Percentiles rank a stretch among this genome's conserved stretches.
phyloP scores from a whole-genome alignment of 2,888 invertebrate genomes.

The Trimorus sp. region DNA sequence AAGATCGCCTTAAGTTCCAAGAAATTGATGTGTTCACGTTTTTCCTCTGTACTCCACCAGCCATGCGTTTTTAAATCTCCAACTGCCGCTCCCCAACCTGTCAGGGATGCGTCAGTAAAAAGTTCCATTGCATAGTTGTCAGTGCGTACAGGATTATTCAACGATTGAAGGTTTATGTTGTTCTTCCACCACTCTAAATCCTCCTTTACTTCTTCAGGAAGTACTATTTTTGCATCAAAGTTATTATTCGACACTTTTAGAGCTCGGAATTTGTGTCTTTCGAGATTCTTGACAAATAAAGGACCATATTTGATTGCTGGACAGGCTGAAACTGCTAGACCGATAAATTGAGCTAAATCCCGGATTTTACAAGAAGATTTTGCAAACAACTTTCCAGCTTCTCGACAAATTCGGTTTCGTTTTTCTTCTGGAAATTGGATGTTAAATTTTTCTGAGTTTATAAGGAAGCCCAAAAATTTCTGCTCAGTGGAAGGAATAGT shows the following conservation, averaged over 20 bases:
- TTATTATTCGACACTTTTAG: not conserved
- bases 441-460: not conserved
- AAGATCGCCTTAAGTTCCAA: constrained; percentile 34
- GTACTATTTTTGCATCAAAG: not conserved
- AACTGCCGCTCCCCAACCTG: constrained; percentile 59
- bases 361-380: not conserved
- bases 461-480: constrained; percentile 15
- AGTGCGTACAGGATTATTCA: not conserved
- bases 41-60: constrained; percentile 27
- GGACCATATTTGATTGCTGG: constrained; percentile 17
- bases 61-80: constrained; percentile 11
- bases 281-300: not conserved
- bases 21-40: constrained; percentile 36
- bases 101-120: constrained; percentile 58
- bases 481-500: not conserved
- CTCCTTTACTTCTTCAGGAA: not conserved
- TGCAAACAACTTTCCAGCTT: not conserved
- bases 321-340: not conserved
- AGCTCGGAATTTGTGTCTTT: constrained; percentile 12
- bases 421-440: constrained; percentile 1
- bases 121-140: constrained; percentile 7
- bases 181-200: constrained; percentile 8
- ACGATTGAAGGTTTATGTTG: not conserved
- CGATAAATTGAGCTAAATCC: constrained; percentile 3
- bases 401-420: not conserved